A percentile compares a stretch with the other conserved stretches of the same genome.
Conservation (phyloP, 2,113 vertebrate species). For the cattle (Bos taurus) region DNA sequence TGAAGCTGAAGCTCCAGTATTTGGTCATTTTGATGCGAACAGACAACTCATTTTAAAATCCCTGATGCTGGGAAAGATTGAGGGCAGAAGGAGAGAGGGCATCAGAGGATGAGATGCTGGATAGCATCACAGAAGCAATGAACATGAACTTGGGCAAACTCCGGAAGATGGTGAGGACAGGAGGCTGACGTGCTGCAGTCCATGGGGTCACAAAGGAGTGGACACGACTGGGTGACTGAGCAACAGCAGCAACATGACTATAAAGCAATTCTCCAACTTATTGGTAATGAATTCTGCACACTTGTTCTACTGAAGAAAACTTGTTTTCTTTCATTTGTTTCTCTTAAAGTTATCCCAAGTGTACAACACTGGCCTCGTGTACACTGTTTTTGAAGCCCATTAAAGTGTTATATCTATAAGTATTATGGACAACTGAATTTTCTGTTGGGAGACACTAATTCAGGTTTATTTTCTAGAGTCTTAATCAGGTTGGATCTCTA, state of each 20-base stretch:
- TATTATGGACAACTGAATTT: not conserved
- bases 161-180: not conserved
- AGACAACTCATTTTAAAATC: not conserved
- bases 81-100: not conserved
- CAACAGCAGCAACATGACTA: not conserved
- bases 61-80: not conserved
- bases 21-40: not conserved
- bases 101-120: not conserved
- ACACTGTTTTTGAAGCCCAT: not conserved
- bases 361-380: not conserved
- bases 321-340: slow-evolving; percentile 25
- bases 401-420: not conserved
- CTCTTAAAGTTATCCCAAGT: not conserved
- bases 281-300: not conserved
- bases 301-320: not conserved
- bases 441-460: not conserved
- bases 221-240: not conserved
- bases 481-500: not conserved
- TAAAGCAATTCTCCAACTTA: not conserved
- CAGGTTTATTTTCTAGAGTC: slow-evolving; percentile 29
- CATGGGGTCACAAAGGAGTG: not conserved
- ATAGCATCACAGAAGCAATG: not conserved
- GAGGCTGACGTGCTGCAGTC: not conserved
- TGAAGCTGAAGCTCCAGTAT: not conserved
- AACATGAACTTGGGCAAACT: not conserved